Conservation (phyloP, 2,888 invertebrate genomes). For the Cacoxenus indagator region DNA sequence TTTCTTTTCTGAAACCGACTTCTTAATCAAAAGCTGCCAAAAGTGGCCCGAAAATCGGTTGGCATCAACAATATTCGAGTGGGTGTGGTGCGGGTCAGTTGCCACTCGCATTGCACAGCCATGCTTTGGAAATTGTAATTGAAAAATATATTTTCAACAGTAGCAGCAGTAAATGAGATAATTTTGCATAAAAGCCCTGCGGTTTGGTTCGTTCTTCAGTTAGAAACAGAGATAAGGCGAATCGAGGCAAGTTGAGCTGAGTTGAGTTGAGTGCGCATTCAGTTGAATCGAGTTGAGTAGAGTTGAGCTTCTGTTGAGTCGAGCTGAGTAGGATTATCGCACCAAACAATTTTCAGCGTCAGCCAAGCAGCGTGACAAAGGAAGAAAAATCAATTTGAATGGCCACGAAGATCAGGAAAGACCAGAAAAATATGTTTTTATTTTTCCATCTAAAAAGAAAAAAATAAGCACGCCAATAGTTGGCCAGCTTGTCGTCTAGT, state of each 20-base stretch:
- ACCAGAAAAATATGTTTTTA: background rate
- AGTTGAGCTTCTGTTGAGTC: too few relatives aligned
- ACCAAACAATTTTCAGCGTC: background rate
- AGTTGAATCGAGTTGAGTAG: background rate
- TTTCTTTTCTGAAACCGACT: background rate
- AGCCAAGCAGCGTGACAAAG: conserved; percentile 3
- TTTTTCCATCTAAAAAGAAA: background rate
- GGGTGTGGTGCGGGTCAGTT: too few relatives aligned
- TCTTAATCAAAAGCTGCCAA: conserved; percentile 1
- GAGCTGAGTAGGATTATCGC: background rate
- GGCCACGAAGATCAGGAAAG: background rate
- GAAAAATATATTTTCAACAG: conserved; percentile 3
- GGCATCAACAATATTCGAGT: background rate
- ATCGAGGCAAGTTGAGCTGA: background rate
- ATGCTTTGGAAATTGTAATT: conserved; percentile 2
- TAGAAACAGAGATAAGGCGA: background rate
- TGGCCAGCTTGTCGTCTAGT: conserved; percentile 9
- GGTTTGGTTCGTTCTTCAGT: conserved; percentile 5
- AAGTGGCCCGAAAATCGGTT: background rate
- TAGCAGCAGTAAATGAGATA: background rate
- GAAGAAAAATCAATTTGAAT: conserved; percentile 9
- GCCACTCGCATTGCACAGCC: too few relatives aligned
- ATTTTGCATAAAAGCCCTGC: conserved; percentile 13
- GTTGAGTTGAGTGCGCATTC: background rate
- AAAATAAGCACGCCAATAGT: conserved; percentile 1